Conservation (phyloP, 2,113 vertebrate genomes). For the Chaenogobius annularis region DNA sequence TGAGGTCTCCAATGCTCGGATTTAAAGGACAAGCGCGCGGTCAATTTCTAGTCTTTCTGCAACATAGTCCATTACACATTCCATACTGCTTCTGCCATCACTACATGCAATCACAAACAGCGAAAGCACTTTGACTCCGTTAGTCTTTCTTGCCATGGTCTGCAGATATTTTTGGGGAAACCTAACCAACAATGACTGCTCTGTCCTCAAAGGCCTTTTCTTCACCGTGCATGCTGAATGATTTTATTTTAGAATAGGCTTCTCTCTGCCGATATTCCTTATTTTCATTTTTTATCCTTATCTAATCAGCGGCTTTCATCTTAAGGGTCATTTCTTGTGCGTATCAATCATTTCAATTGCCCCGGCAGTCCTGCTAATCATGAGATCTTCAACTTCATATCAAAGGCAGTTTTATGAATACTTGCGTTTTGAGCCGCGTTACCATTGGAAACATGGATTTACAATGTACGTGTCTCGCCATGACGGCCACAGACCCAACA, state of each 20-base stretch:
- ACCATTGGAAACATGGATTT: slow-evolving; percentile 44
- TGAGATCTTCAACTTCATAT: slow-evolving; percentile 35
- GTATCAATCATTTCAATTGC: slow-evolving; percentile 42
- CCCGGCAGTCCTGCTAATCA: slow-evolving; percentile 37
- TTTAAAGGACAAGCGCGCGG: no score
- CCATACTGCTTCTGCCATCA: neutral
- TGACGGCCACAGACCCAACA: slow-evolving; percentile 39
- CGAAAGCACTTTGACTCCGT: neutral
- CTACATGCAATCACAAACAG: neutral
- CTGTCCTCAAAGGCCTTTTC: slow-evolving; percentile 17
- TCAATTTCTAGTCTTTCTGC: no score
- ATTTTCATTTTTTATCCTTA: slow-evolving; percentile 29
- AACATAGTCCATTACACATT: no score
- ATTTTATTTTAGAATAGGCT: slow-evolving; percentile 18
- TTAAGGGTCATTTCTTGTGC: slow-evolving; percentile 46
- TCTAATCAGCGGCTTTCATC: slow-evolving; percentile 56
- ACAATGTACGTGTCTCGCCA: slow-evolving; percentile 35
- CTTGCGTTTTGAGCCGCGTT: slow-evolving; percentile 29
- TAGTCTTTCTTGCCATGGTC: neutral
- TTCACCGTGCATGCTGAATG: neutral
- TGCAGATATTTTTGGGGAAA: slow-evolving; percentile 9
- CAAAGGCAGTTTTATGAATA: slow-evolving; percentile 50
- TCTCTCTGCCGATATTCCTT: slow-evolving; percentile 3
- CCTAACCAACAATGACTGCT: slow-evolving; percentile 12
- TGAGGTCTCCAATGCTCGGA: no score